These are phyloP conservation scores for Plecotus auritus DNA, from an alignment of 2,113 vertebrate species.

Conservation along the genomic window DNA sequence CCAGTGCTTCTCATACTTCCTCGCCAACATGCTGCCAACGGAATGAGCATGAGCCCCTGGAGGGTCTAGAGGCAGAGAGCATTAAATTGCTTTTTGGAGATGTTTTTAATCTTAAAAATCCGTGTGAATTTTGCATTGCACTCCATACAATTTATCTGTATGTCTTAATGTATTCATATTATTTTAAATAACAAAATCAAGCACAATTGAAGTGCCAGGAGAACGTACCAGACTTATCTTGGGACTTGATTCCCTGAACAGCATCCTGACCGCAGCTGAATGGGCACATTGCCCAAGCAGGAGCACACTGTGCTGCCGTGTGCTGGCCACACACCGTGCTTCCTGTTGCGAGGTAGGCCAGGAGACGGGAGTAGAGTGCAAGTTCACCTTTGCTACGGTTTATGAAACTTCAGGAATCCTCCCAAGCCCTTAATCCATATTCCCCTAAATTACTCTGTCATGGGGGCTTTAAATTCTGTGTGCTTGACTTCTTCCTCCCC, in stretches of 20 bases:
- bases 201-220: background rate
- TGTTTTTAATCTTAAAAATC: background rate
- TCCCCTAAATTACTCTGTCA: no score
- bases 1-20: background rate
- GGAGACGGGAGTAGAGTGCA: background rate
- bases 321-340: background rate
- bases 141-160: background rate
- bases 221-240: background rate
- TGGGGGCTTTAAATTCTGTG: no score
- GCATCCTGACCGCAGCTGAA: background rate
- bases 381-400: background rate
- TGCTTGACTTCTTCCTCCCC: background rate
- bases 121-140: background rate
- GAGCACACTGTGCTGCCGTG: background rate
- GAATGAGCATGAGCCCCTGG: background rate
- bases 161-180: background rate
- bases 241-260: accelerated
- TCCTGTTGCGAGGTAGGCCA: background rate
- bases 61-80: background rate
- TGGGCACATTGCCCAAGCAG: background rate
- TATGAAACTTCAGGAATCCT: background rate
- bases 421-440: no score
- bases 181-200: background rate
- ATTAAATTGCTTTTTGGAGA: background rate
- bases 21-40: background rate